Conservation (phyloP, 2,113 vertebrate genomes). For the Cyanocitta stelleri region DNA sequence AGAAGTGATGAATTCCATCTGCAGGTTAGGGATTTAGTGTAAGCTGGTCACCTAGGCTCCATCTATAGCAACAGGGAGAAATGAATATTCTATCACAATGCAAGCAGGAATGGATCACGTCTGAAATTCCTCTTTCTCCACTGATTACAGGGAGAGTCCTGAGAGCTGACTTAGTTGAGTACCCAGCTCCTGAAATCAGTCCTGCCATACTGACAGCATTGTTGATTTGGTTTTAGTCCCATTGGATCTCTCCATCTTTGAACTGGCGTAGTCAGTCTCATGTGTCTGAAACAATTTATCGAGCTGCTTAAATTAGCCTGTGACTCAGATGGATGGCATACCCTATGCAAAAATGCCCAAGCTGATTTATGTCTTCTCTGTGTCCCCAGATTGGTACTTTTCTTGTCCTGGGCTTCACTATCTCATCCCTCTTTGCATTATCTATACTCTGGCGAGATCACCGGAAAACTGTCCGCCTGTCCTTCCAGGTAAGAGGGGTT, state of each 20-base stretch:
- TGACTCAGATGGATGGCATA: not conserved
- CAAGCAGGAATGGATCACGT: not conserved
- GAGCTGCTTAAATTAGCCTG: not conserved
- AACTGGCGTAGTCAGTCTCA: not conserved
- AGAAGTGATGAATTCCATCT: not conserved
- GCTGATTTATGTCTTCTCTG: not conserved
- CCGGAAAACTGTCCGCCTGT: conserved; percentile 80
- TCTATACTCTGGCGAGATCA: conserved; percentile 78
- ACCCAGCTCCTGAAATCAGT: not conserved
- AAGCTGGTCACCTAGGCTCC: not conserved
- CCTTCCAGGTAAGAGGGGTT: conserved; percentile 75
- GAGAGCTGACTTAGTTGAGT: not conserved
- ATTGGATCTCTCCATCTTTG: not conserved
- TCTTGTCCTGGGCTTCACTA: conserved; percentile 71
- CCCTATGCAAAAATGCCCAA: not conserved
- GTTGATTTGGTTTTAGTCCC: not conserved
- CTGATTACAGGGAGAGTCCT: not conserved
- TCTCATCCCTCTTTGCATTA: conserved; percentile 69
- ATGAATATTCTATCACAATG: not conserved
- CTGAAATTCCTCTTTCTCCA: not conserved
- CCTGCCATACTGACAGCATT: not conserved
- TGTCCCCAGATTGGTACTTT: conserved; percentile 74
- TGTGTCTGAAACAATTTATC: not conserved
- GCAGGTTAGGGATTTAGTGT: not conserved
- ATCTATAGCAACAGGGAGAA: not conserved